Base-by-base conservation (phyloP, 1,140 invertebrate genomes). In the Ericerus pela region DNA sequence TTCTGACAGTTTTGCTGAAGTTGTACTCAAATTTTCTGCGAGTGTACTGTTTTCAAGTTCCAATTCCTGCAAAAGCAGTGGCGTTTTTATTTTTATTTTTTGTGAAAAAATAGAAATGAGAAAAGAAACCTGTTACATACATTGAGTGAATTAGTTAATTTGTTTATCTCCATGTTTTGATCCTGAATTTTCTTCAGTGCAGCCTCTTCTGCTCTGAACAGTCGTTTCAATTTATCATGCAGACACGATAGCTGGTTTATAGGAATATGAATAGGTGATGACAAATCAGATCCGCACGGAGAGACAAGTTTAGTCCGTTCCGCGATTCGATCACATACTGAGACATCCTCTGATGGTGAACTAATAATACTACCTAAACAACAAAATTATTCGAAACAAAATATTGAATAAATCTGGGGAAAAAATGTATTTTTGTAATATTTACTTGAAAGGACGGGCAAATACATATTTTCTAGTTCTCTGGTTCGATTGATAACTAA, bases 21-120 rank as follows among this genome's bases (percentile, higher is more conserved):
- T 83, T 64, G 88, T 82, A 24, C 84, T 82, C 59, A 85, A 78
- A 37, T 81, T 80, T 59, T 82, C 76, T 65, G 89, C 85, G 41
- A 90, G 69, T 27, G 82, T 78, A 61, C 87, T 84, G 20, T 84
- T 79, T 62, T 90, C 85, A 36, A 80, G 79, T 60, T 80, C 76
- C 33, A 88, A 69, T 68, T 89, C 85, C 83, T 88, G 65, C 16
- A 3, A 16, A 54, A 41, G 22, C 16, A 20, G 6, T 41, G 20
- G 22, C 18, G 51, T 31, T 31, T 31, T 14, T 52, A 26, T n/a
- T 31, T 1, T 3, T 27, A 24, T 33, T 33, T 10, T 33, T 33
- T 10, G 8, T 33, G 8, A 10, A 33, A n/a, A 33, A 33, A 33
- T n/a, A 33, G 30, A 33, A n/a, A 33, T 8, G 30, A n/a, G 30